Conservation (phyloP, 2,113 vertebrate species). For the Xyliphius kryptos region DNA sequence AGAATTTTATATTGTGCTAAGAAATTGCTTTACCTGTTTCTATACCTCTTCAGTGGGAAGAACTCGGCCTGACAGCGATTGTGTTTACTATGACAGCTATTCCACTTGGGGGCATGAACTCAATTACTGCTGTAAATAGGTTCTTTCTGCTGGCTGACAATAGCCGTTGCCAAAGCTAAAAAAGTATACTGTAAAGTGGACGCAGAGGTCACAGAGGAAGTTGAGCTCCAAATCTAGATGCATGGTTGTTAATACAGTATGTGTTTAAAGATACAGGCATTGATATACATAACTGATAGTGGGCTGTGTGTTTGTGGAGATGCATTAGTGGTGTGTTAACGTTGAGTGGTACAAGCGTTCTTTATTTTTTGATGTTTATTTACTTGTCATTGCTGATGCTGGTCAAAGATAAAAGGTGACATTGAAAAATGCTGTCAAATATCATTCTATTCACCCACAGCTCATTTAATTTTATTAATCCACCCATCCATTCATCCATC, state of each 20-base stretch:
- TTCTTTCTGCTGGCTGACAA: conserved; percentile 29
- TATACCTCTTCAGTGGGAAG: conserved; percentile 4
- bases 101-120: conserved; percentile 33
- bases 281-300: not conserved
- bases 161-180: conserved; percentile 29
- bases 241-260: too few relatives aligned
- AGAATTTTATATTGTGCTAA: conserved; percentile 15
- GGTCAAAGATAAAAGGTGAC: too few relatives aligned
- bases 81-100: conserved; percentile 33
- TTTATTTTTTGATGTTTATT: too few relatives aligned
- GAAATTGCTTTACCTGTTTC: conserved; percentile 4
- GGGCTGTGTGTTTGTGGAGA: not conserved
- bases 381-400: too few relatives aligned
- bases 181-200: conserved; percentile 1
- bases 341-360: not conserved
- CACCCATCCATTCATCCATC: too few relatives aligned
- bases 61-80: conserved; percentile 31
- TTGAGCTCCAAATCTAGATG: not conserved
- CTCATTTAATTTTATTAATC: too few relatives aligned
- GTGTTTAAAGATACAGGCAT: too few relatives aligned
- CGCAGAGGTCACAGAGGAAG: not conserved
- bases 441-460: too few relatives aligned
- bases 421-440: too few relatives aligned
- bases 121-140: conserved; percentile 29
- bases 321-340: not conserved